phyloP scores from a whole-genome alignment of 2,797 vertebrate species.

The Knipowitschia caucasica region DNA sequence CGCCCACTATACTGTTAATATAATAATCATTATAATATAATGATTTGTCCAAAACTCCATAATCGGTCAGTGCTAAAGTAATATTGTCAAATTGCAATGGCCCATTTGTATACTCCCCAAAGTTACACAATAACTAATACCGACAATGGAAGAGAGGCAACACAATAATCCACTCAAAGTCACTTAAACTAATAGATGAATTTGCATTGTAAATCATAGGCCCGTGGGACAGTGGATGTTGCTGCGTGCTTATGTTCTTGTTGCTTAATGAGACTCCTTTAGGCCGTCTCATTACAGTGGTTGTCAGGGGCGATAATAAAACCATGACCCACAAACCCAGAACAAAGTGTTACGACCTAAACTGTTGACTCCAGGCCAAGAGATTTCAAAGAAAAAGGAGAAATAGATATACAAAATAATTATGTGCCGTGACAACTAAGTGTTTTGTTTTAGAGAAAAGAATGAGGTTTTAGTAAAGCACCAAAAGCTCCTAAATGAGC shows the following conservation, averaged over 20 bases:
- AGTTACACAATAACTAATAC: background rate
- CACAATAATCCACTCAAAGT: conserved; percentile 18
- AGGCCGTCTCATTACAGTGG: conserved; percentile 42
- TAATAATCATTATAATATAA: too few species aligned
- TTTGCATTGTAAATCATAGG: conserved; percentile 24
- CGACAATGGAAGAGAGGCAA: conserved; percentile 6
- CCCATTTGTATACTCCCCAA: conserved; percentile 5
- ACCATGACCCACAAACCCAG: conserved; percentile 30
- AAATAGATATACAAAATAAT: background rate
- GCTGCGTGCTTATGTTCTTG: conserved; percentile 33
- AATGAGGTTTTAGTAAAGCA: background rate
- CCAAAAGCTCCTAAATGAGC: background rate
- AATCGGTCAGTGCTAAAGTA: conserved; percentile 4
- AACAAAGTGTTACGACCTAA: conserved; percentile 24
- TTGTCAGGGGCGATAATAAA: conserved; percentile 32
- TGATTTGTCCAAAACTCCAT: background rate
- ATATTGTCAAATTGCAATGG: conserved; percentile 8
- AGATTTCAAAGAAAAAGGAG: conserved; percentile 15
- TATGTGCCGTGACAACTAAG: background rate
- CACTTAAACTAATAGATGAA: conserved; percentile 28
- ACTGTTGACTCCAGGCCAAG: conserved; percentile 23
- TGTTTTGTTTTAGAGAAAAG: background rate
- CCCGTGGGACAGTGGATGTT: conserved; percentile 10
- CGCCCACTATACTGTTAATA: too few species aligned
- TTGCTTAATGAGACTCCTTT: conserved; percentile 37